Conservation (phyloP, 2,113 vertebrate species). For the Epinephelus moara region DNA sequence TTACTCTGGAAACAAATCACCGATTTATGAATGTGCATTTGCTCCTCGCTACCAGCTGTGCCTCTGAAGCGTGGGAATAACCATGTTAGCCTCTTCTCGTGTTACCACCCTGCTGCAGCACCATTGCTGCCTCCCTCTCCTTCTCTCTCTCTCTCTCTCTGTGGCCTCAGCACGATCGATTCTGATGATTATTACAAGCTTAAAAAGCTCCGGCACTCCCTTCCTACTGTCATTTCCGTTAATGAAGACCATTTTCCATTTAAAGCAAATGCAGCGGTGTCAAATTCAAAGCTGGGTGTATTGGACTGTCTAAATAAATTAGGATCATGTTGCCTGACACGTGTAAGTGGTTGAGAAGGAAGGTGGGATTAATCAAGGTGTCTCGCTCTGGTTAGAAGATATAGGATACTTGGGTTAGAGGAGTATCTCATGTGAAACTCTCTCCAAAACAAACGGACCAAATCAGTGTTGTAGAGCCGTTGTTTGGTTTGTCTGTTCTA, state of each 20-base stretch:
- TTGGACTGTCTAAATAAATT: slow-evolving; percentile 51
- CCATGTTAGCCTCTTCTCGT: slow-evolving; percentile 49
- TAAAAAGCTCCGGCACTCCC: slow-evolving; percentile 62
- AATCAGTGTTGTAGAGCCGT: no score
- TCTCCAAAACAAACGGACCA: no score
- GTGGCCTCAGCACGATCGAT: slow-evolving; percentile 31
- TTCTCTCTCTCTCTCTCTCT: not conserved
- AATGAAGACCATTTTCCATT: slow-evolving; percentile 62
- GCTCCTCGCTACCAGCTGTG: slow-evolving; percentile 29
- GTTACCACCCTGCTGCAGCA: slow-evolving; percentile 51
- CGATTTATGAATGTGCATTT: slow-evolving; percentile 55
- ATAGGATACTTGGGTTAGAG: not conserved
- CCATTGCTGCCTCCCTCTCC: slow-evolving; percentile 1
- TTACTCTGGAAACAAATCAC: slow-evolving; percentile 24
- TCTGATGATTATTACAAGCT: slow-evolving; percentile 58
- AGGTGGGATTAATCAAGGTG: slow-evolving; percentile 38
- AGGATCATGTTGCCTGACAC: slow-evolving; percentile 49
- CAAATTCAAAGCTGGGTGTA: slow-evolving; percentile 55
- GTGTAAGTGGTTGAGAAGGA: slow-evolving; percentile 40
- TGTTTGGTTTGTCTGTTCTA: no score
- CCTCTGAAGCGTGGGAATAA: slow-evolving; percentile 55
- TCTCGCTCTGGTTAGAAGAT: not conserved
- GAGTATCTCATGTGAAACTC: not conserved
- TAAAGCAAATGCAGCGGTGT: slow-evolving; percentile 49
- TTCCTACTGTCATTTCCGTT: slow-evolving; percentile 48